phyloP scores from a whole-genome alignment of 1,140 invertebrate genomes.

The Aphelinus atriplicis region DNA sequence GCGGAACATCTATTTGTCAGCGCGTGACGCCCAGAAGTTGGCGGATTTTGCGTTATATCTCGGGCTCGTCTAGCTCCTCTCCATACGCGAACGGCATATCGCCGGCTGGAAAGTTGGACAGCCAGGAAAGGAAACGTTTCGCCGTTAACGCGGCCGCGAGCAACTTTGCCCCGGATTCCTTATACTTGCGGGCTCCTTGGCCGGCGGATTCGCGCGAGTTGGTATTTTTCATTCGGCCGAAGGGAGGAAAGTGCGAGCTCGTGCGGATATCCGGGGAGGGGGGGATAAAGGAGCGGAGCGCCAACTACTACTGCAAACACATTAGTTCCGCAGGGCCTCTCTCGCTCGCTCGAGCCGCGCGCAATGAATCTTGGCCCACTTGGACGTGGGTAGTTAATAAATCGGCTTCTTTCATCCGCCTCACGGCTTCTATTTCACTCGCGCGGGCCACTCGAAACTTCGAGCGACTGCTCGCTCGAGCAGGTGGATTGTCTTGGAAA shows the following conservation, averaged over 20 bases:
- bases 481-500: too few relatives aligned
- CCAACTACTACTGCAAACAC: constrained; percentile 5
- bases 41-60: too few relatives aligned
- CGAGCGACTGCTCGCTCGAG: too few relatives aligned
- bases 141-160: constrained; percentile 27
- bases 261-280: constrained; percentile 10
- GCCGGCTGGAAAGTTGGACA: constrained; percentile 39
- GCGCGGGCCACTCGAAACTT: neutral
- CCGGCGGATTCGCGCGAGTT: neutral
- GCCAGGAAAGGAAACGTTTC: constrained; percentile 40
- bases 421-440: neutral
- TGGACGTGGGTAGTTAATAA: constrained; percentile 7
- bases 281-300: constrained; percentile 7
- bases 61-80: neutral
- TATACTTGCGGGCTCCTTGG: too few relatives aligned
- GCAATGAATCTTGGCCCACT: constrained; percentile 9
- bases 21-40: neutral
- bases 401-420: neutral
- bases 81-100: neutral
- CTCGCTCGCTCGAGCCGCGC: neutral
- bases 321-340: constrained; percentile 1
- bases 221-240: neutral
- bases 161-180: constrained; percentile 18
- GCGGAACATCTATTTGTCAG: constrained; percentile 8
- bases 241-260: constrained; percentile 9